Percentiles rank a stretch among this genome's conserved stretches.
Evolutionary conservation across 1,140 invertebrate genomes (phyloP).

Genomic region (Neotoxoptera formosana): DNA sequence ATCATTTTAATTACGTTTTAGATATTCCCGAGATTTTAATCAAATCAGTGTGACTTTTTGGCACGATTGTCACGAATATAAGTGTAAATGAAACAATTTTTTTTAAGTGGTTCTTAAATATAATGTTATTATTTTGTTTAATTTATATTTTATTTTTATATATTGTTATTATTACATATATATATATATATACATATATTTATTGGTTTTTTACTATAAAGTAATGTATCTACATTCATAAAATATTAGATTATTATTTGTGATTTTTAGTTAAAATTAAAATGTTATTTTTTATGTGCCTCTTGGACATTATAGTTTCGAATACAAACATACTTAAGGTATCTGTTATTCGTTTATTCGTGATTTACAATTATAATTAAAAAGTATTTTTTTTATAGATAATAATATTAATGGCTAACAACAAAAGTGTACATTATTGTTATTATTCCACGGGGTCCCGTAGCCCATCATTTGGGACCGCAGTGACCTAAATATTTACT

Average conservation of each 20-base stretch:
- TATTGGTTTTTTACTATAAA: too few relatives aligned
- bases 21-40: neutral
- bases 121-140: too few relatives aligned
- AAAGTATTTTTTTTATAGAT: neutral
- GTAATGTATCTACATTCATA: too few relatives aligned
- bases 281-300: too few relatives aligned
- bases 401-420: too few relatives aligned
- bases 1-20: neutral
- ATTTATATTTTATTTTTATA: too few relatives aligned
- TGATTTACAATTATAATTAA: neutral
- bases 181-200: too few relatives aligned
- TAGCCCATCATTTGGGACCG: neutral
- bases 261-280: neutral
- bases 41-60: neutral
- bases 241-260: too few relatives aligned
- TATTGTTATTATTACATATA: too few relatives aligned
- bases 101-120: neutral
- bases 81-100: neutral
- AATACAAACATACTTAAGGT: neutral
- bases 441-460: neutral
- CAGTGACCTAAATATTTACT: neutral
- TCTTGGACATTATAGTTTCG: too few relatives aligned
- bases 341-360: neutral
- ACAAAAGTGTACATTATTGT: neutral
- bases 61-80: neutral